These are phyloP conservation scores for Paramuricea clavata DNA, from an alignment of 92 coral and sea anemone genomes.

Conservation along the genomic window DNA sequence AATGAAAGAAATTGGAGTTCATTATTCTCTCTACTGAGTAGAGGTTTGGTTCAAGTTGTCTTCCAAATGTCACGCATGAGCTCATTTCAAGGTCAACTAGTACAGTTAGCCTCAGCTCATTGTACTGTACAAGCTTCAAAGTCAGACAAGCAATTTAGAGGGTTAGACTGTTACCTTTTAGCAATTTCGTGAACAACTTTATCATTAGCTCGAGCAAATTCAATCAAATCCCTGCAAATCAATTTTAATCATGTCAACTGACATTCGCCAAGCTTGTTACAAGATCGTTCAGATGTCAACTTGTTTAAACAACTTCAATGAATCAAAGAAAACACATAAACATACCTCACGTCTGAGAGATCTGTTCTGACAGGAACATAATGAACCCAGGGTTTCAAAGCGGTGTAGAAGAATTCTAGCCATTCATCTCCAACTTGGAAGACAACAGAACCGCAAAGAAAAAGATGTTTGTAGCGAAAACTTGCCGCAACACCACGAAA, in stretches of 20 bases:
- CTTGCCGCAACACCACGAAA: conserved; percentile 99
- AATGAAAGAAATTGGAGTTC: too few species aligned
- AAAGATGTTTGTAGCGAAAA: conserved; percentile 97
- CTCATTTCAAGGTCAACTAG: too few species aligned
- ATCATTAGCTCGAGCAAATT: conserved; percentile 89
- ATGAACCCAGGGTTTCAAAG: conserved; percentile 98
- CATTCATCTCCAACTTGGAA: conserved; percentile 98
- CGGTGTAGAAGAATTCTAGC: conserved; percentile 95
- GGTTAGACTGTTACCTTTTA: conserved; percentile 69
- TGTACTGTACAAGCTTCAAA: not conserved
- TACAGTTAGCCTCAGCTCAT: too few species aligned
- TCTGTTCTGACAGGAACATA: conserved; percentile 91
- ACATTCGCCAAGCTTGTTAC: not conserved
- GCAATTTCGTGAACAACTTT: conserved; percentile 80
- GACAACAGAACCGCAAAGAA: conserved; percentile 92
- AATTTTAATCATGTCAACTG: not conserved
- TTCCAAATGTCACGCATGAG: too few species aligned
- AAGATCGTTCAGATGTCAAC: too few species aligned
- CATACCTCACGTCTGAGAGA: conserved; percentile 84
- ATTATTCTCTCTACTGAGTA: too few species aligned
- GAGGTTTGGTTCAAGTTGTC: too few species aligned
- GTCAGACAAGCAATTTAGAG: not conserved
- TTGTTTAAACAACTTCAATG: too few species aligned
- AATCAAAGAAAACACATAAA: not conserved
- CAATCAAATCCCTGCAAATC: conserved; percentile 84